A percentile compares a stretch with the other conserved stretches of the same genome.
Conservation (phyloP, 2,113 vertebrate species). For the Oryzias melastigma region DNA sequence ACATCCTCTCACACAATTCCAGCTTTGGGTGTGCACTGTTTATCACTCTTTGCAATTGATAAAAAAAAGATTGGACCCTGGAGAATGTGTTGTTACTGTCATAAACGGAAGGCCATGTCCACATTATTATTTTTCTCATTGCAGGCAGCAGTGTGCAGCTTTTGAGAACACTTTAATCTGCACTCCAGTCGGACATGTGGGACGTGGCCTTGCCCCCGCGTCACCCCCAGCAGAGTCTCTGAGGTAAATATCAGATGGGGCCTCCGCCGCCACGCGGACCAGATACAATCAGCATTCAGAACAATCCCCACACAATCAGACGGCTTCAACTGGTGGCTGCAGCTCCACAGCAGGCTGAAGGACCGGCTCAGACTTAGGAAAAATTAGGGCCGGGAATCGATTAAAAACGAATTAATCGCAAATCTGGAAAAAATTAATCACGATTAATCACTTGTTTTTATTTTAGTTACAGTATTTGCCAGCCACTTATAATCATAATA, state of each 20-base stretch:
- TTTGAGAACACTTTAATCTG: conserved; percentile 79
- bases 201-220: conserved; percentile 72
- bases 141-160: conserved; percentile 62
- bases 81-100: conserved; percentile 74
- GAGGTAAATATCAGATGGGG: conserved; percentile 71
- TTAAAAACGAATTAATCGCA: no score
- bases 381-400: no score
- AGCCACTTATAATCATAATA: no score
- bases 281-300: conserved; percentile 53
- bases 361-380: not conserved
- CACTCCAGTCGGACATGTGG: conserved; percentile 68
- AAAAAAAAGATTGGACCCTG: conserved; percentile 75
- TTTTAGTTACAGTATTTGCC: no score
- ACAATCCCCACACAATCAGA: conserved; percentile 43
- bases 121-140: conserved; percentile 76
- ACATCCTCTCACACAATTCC: conserved; percentile 57
- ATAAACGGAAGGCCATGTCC: conserved; percentile 80
- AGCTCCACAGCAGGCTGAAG: conserved; percentile 23
- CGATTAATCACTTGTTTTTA: no score
- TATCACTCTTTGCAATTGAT: conserved; percentile 72
- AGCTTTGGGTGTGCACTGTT: conserved; percentile 63
- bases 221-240: conserved; percentile 57
- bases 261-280: conserved; percentile 30
- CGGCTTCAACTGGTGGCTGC: conserved; percentile 44
- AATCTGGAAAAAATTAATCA: no score